Evolutionary conservation across 2,888 invertebrate genomes (phyloP).

Genomic region (Volucella inflata): DNA sequence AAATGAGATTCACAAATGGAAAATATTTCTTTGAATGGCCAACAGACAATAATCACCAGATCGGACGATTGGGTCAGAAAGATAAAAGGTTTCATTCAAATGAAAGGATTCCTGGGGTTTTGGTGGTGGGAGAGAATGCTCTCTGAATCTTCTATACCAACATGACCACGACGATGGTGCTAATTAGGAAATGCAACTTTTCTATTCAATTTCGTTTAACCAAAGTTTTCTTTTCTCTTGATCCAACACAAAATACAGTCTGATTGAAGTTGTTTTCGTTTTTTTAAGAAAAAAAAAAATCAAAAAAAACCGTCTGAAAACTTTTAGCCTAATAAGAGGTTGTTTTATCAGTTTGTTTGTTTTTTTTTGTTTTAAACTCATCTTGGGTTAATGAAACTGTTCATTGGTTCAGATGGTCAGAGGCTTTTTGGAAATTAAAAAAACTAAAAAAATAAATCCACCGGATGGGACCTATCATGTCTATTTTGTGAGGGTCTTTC

Average conservation of each 20-base stretch:
- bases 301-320: slow-evolving; percentile 28
- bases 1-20: background rate
- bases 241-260: slow-evolving; percentile 23
- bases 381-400: slow-evolving; percentile 48
- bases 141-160: background rate
- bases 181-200: slow-evolving; percentile 70
- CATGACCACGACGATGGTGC: slow-evolving; percentile 41
- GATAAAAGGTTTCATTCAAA: slow-evolving; percentile 53
- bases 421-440: slow-evolving; percentile 11
- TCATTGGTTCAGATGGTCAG: slow-evolving; percentile 34
- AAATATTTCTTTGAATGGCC: slow-evolving; percentile 15
- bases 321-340: slow-evolving; percentile 55
- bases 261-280: slow-evolving; percentile 14
- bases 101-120: slow-evolving; percentile 65
- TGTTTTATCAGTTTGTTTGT: slow-evolving; percentile 4
- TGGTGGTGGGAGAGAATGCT: slow-evolving; percentile 20
- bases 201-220: slow-evolving; percentile 61
- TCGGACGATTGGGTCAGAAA: background rate
- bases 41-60: slow-evolving; percentile 36
- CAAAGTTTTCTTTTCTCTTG: slow-evolving; percentile 41
- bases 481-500: background rate
- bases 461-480: background rate
- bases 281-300: background rate
- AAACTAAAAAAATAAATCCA: background rate
- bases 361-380: slow-evolving; percentile 2